These are phyloP conservation scores for Chaetodon auriga DNA, from an alignment of 2,113 vertebrate genomes.

Conservation along the genomic window DNA sequence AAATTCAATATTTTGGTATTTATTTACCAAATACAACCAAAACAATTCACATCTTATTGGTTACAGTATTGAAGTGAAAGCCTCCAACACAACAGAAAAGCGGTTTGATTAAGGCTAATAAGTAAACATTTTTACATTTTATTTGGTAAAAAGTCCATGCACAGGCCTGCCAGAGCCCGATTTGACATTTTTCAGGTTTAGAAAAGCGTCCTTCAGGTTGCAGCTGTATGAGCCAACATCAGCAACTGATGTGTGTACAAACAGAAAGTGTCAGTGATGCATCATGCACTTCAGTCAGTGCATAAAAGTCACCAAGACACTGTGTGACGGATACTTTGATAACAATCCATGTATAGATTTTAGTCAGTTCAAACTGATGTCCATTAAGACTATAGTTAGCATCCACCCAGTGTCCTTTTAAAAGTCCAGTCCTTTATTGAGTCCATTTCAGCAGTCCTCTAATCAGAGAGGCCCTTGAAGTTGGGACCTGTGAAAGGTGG, in stretches of 20 bases:
- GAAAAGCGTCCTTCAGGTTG: neutral
- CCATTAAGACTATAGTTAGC: constrained; percentile 12
- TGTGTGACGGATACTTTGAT: neutral
- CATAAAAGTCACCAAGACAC: neutral
- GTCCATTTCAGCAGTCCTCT: constrained; percentile 34
- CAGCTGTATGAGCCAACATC: neutral
- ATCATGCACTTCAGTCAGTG: neutral
- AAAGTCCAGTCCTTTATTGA: neutral
- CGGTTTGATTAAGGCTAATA: neutral
- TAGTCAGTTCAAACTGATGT: neutral
- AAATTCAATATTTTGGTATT: constrained; percentile 19
- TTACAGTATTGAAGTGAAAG: neutral
- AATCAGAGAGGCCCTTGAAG: constrained; percentile 87
- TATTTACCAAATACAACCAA: neutral
- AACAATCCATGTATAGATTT: accelerated
- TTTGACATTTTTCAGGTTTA: neutral
- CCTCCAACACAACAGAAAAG: neutral
- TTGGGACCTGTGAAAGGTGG: constrained; percentile 81
- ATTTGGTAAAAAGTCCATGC: neutral
- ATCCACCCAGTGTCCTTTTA: neutral
- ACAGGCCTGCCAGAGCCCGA: no score
- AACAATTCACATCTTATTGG: neutral
- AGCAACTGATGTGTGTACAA: neutral
- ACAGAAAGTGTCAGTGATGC: neutral
- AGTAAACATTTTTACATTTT: neutral